Conservation (phyloP, 2,113 vertebrate genomes). For the Callopanchax toddi region DNA sequence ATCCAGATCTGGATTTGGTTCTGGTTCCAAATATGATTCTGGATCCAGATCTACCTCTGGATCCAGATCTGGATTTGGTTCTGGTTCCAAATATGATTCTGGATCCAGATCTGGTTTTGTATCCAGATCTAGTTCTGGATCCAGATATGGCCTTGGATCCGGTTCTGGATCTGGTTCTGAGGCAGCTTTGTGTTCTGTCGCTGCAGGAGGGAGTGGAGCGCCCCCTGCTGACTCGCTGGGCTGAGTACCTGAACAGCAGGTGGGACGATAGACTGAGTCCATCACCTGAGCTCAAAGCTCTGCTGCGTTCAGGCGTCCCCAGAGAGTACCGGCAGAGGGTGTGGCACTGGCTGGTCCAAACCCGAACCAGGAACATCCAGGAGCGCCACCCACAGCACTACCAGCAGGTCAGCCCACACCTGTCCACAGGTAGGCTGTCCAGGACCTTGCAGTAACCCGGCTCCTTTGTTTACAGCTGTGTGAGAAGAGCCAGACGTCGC, state of each 20-base stretch:
- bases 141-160: too few species aligned
- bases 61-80: too few species aligned
- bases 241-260: constrained; percentile 78
- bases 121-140: too few species aligned
- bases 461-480: constrained; percentile 71
- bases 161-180: background rate
- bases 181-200: background rate
- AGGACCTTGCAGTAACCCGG: background rate
- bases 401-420: constrained; percentile 58
- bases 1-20: too few species aligned
- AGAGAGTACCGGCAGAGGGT: constrained; percentile 83
- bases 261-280: constrained; percentile 71
- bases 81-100: too few species aligned
- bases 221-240: constrained; percentile 84
- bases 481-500: constrained; percentile 72
- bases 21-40: too few species aligned
- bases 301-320: constrained; percentile 87
- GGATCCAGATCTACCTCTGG: too few species aligned
- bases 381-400: constrained; percentile 78
- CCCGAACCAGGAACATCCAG: constrained; percentile 67
- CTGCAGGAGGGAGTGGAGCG: constrained; percentile 79
- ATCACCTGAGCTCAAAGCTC: constrained; percentile 82
- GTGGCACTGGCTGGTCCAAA: constrained; percentile 86
- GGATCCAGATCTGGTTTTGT: too few species aligned
- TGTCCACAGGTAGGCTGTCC: background rate